These are phyloP conservation scores for Chironomus riparius DNA, from an alignment of 2,888 invertebrate genomes.

Conservation along the genomic window DNA sequence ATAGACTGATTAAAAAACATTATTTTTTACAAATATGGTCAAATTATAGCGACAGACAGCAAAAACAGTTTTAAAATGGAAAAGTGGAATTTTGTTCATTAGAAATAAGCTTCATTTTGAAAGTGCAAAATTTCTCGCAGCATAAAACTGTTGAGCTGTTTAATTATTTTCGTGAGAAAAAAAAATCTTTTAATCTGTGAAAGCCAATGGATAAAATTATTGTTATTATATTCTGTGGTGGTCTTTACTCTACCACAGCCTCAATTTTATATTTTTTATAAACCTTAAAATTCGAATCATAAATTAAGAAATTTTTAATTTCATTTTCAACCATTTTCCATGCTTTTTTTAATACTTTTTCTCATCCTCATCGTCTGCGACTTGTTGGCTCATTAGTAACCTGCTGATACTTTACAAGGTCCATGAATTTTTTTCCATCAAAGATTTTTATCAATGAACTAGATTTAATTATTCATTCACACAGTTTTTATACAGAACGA, in stretches of 20 bases:
- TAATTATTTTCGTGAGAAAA: slow-evolving; percentile 24
- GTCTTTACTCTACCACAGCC: not conserved
- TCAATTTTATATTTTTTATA: not conserved
- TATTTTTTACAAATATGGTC: not conserved
- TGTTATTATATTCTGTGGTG: slow-evolving; percentile 1
- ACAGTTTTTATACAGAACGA: not conserved
- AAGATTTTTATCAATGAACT: slow-evolving; percentile 24
- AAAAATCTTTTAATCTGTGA: slow-evolving; percentile 1
- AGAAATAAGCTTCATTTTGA: not conserved
- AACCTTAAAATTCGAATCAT: not conserved
- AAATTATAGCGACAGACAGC: not conserved
- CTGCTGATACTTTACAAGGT: slow-evolving; percentile 26
- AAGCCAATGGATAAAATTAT: not conserved
- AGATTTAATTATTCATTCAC: slow-evolving; percentile 25
- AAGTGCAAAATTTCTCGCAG: slow-evolving; percentile 13
- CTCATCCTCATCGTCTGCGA: not conserved
- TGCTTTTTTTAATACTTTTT: slow-evolving; percentile 1
- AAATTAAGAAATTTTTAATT: slow-evolving; percentile 25
- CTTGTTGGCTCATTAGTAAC: slow-evolving; percentile 23
- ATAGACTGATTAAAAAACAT: not conserved
- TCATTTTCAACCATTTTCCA: not conserved
- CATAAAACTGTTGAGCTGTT: not conserved
- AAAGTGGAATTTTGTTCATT: not conserved
- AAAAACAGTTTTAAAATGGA: not conserved
- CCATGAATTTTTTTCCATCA: not conserved